These are phyloP conservation scores for Microtus richardsoni DNA, from an alignment of 2,113 vertebrate genomes.

Conservation along the genomic window DNA sequence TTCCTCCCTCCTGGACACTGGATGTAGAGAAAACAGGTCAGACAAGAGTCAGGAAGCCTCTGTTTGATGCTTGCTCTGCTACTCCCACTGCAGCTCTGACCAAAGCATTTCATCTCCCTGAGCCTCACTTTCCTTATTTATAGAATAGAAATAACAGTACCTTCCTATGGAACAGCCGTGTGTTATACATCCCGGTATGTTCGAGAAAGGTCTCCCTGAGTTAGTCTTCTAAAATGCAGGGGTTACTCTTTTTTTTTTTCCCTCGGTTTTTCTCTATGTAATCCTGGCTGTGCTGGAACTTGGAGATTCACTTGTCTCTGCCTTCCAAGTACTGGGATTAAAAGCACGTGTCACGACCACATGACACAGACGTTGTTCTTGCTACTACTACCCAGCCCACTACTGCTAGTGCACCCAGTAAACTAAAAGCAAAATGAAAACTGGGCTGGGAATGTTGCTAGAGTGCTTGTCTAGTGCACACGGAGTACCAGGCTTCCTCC, in stretches of 20 bases:
- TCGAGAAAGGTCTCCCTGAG: not conserved
- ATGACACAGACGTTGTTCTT: not conserved
- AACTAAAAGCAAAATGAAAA: not conserved
- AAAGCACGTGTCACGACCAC: not conserved
- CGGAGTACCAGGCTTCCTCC: not conserved
- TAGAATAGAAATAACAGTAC: not conserved
- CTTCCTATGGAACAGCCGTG: not conserved
- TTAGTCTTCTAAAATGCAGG: not conserved
- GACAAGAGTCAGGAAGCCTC: conserved; percentile 48
- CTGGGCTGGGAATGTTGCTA: not conserved
- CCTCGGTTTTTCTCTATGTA: not conserved
- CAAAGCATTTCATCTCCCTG: conserved; percentile 5
- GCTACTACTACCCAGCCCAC: not conserved
- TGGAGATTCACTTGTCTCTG: not conserved
- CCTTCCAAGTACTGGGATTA: not conserved
- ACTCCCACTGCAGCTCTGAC: not conserved
- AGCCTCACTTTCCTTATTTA: conserved; percentile 48
- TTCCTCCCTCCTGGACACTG: conserved; percentile 53
- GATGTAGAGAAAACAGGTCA: conserved; percentile 55
- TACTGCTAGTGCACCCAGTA: not conserved
- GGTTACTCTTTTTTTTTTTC: too few species aligned
- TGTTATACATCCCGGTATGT: not conserved
- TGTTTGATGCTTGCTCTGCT: not conserved
- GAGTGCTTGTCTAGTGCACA: not conserved
- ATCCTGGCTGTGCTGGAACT: not conserved